Base-by-base conservation (phyloP, 2,888 invertebrate genomes). In the Leptogaster cylindrica region DNA sequence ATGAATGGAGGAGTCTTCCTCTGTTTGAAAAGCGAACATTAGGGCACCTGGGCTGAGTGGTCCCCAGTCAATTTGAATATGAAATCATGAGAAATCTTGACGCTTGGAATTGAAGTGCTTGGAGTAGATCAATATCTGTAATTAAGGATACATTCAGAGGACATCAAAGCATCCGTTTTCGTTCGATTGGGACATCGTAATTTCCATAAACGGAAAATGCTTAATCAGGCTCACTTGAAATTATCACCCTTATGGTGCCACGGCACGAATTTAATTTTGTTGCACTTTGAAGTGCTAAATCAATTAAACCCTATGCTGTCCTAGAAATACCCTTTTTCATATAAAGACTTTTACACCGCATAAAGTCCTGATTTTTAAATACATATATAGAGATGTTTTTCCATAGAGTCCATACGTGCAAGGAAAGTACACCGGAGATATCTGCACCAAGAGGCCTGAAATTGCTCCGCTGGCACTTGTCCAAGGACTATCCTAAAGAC, bases 1-100 rank as follows among this genome's bases (percentile, higher is more conserved):
- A 25, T 55, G 55, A 55, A 55, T 55, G 36, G 36, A 23, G 55
- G 33, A n/a, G 31, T 6, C 16, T 8, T 55, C 36, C 55, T 55
- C 6, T 39, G 23, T 39, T 23, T 55, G 55, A 36, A 36, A 39
- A 36, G 55, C 55, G 36, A 33, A 55, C 36, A 55, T 55, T 55
- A 55, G 55, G 55, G 55, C 25, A 55, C 55, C 55, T 55, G 55
- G 55, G 55, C 33, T 39, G 36, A 55, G 33, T 55, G 36, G 39
- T 20, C 23, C 39, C 23, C 27, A 55, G 36, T 55, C 39, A 55
- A 55, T 55, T 55, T 55, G 55, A 55, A 55, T 55, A 55, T 55
- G 55, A 55, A 55, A 55, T 39, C 55, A 55, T 55, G 55, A 55
- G 55, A 39, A 55, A 36, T 25, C 55, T 55, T 36, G 31, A 25